Evolutionary conservation across 2,888 invertebrate genomes (phyloP).

Genomic region (Diadegma fenestrale): DNA sequence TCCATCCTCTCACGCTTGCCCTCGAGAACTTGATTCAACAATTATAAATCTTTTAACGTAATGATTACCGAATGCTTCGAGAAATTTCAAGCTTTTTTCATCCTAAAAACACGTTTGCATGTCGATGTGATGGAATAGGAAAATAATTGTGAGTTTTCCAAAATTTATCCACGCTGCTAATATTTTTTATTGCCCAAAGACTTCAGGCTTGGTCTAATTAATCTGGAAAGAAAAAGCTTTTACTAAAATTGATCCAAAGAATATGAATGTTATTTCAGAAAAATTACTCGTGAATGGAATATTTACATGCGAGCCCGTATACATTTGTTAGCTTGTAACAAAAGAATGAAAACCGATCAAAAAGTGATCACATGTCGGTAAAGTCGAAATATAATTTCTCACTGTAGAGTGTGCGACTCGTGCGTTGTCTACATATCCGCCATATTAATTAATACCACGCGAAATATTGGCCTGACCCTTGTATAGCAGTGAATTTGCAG

Average conservation of each 20-base stretch:
- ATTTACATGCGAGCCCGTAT: neutral
- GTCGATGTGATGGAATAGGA: neutral
- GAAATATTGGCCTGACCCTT: conserved; percentile 42
- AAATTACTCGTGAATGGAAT: neutral
- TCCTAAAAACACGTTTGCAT: neutral
- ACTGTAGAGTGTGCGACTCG: conserved; percentile 23
- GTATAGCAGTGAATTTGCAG: conserved; percentile 16
- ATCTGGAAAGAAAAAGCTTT: neutral
- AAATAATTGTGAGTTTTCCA: neutral
- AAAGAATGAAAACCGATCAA: neutral
- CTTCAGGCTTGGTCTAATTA: neutral
- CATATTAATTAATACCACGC: conserved; percentile 69
- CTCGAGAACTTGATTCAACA: neutral
- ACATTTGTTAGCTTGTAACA: neutral
- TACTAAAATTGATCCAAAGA: too few relatives aligned
- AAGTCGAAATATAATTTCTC: conserved; percentile 4
- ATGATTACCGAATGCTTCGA: neutral
- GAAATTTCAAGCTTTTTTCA: neutral
- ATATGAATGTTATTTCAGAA: too few relatives aligned
- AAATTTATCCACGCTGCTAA: too few relatives aligned
- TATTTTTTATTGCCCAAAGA: neutral
- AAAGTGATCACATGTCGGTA: conserved; percentile 5
- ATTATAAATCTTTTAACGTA: neutral
- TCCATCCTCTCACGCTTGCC: neutral
- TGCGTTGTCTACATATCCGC: conserved; percentile 32